These are phyloP conservation scores for Notolepis coatsorum DNA, from an alignment of 2,797 vertebrate genomes.

Conservation along the genomic window DNA sequence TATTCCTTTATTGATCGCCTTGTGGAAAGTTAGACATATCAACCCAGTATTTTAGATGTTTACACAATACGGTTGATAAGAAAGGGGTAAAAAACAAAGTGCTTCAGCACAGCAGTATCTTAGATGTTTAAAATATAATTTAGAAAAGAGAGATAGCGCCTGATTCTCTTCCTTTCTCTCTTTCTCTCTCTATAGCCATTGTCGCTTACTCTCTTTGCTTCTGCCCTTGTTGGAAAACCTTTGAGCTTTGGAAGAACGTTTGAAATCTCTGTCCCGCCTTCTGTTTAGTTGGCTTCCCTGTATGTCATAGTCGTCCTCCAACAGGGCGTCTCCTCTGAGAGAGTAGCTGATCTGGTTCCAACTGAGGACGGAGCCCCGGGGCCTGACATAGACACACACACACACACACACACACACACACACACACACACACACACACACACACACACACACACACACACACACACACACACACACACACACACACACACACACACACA, in stretches of 20 bases:
- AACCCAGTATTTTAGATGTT: too few relatives aligned
- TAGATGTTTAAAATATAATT: too few relatives aligned
- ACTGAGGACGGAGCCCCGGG: slow-evolving; percentile 37
- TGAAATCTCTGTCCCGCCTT: neutral
- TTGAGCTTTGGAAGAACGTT: rapidly evolving
- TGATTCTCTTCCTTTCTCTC: neutral
- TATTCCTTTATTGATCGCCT: too few relatives aligned
- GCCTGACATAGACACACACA: slow-evolving; percentile 26
- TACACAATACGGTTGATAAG: too few relatives aligned
- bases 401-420: neutral
- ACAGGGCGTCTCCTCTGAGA: neutral
- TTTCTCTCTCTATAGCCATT: slow-evolving; percentile 2
- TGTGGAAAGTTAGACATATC: too few relatives aligned
- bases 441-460: neutral
- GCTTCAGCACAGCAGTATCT: too few relatives aligned
- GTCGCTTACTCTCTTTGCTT: neutral
- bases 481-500: neutral
- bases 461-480: neutral
- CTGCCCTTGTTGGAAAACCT: rapidly evolving
- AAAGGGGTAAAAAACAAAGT: too few relatives aligned
- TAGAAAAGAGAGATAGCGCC: too few relatives aligned
- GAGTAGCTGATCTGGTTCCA: slow-evolving; percentile 60
- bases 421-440: slow-evolving; percentile 21
- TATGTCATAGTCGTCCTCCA: slow-evolving; percentile 50
- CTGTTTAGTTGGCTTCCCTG: neutral